phyloP scores from a whole-genome alignment of 2,113 vertebrate species.

The Chloebia gouldiae region DNA sequence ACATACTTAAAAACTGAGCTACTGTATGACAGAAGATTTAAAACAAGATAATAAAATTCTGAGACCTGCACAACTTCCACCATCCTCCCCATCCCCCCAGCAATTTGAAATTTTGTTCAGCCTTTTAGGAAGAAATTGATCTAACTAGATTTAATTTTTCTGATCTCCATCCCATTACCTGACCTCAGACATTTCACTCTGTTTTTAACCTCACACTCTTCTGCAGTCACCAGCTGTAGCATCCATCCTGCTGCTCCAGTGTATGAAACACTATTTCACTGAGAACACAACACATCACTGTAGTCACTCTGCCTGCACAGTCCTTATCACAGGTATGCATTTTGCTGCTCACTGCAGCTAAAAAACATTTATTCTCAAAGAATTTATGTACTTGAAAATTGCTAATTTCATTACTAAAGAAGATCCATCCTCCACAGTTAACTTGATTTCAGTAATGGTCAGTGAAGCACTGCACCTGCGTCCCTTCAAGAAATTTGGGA shows the following conservation, averaged over 20 bases:
- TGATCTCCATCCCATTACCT: neutral
- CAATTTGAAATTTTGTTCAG: neutral
- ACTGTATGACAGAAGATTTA: neutral
- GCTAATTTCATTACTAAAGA: neutral
- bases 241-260: neutral
- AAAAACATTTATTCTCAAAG: neutral
- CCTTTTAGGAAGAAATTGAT: neutral
- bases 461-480: fast-evolving
- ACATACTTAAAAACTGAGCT: neutral
- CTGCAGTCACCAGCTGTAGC: neutral
- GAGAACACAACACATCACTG: neutral
- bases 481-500: neutral
- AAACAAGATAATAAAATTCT: neutral
- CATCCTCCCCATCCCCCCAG: fast-evolving
- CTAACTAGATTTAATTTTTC: neutral
- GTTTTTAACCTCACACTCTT: neutral
- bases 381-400: neutral
- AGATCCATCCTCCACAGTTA: neutral
- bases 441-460: neutral
- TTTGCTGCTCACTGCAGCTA: neutral
- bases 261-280: neutral
- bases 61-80: neutral
- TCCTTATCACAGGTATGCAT: neutral
- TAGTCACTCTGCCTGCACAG: neutral
- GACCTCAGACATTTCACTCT: neutral